Percentiles rank a stretch among this genome's conserved stretches.
phyloP scores from a whole-genome alignment of 53 echinoderm and acorn worm genomes.

The Echinarachnius parma region DNA sequence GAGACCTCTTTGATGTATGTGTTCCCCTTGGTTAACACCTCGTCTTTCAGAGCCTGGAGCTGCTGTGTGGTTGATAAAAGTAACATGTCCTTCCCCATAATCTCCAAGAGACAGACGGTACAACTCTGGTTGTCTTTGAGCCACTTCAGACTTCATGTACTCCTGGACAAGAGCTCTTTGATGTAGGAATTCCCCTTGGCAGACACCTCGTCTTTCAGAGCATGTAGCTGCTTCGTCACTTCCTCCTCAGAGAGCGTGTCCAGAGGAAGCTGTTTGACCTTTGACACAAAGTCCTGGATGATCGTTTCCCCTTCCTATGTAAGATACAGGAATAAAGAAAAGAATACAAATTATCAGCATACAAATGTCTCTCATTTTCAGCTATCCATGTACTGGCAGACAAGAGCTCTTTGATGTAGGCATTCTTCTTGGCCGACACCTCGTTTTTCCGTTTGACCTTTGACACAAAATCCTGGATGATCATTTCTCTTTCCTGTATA shows the following conservation, averaged over 20 bases:
- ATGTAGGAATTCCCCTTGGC: conserved; percentile 74
- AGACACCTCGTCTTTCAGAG: conserved; percentile 69
- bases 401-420: conserved; percentile 76
- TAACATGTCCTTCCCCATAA: too few relatives aligned
- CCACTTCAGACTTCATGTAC: conserved; percentile 4
- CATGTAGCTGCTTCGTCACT: conserved; percentile 48
- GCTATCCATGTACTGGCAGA: conserved; percentile 45
- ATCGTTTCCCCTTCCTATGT: conserved; percentile 95
- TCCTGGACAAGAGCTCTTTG: conserved; percentile 64
- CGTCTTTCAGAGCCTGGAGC: too few relatives aligned
- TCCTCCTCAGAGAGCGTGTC: conserved; percentile 69
- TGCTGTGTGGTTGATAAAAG: too few relatives aligned
- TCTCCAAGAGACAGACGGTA: too few relatives aligned
- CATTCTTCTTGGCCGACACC: conserved; percentile 65
- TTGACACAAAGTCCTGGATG: conserved; percentile 82
- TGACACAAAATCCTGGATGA: conserved; percentile 84
- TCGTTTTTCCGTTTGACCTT: conserved; percentile 77
- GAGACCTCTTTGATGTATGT: too few relatives aligned
- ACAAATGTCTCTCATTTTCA: too few relatives aligned
- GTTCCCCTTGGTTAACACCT: too few relatives aligned
- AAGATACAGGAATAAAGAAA: too few relatives aligned
- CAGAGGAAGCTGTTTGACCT: conserved; percentile 71
- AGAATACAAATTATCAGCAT: too few relatives aligned
- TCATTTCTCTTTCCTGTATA: conserved; percentile 92
- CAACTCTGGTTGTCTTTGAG: too few relatives aligned